phyloP scores from a whole-genome alignment of 2,797 vertebrate species.

The Sylvilagus floridanus region DNA sequence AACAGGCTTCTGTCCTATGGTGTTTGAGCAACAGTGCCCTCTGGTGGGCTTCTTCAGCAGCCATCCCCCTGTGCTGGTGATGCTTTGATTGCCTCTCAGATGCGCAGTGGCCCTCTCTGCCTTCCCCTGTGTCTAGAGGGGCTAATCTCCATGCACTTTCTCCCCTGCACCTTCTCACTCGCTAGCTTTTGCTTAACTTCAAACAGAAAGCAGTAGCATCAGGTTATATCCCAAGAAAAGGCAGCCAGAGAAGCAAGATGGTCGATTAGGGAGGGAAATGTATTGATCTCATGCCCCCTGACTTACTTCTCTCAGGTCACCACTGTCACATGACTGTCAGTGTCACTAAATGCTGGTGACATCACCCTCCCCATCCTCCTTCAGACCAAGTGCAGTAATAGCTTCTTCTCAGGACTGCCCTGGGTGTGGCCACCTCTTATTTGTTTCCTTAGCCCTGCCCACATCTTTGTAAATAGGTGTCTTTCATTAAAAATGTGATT shows the following conservation, averaged over 20 bases:
- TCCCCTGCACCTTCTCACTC: accelerated
- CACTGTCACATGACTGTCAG: too few species aligned
- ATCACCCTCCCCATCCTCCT: background rate
- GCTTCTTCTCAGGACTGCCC: background rate
- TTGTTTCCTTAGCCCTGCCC: background rate
- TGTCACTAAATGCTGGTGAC: background rate
- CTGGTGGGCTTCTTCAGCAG: background rate
- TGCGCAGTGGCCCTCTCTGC: accelerated
- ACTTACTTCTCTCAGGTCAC: background rate
- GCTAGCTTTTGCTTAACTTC: background rate
- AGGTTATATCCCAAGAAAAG: background rate
- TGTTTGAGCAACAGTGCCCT: background rate
- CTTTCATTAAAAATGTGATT: background rate
- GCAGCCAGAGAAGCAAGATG: background rate
- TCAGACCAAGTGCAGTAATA: background rate
- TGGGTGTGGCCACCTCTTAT: background rate
- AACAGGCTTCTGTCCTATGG: background rate
- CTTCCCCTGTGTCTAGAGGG: background rate
- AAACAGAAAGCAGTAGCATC: background rate
- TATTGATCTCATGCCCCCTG: background rate
- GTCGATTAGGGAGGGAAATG: background rate
- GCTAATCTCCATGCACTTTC: background rate
- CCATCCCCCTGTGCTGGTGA: too few species aligned
- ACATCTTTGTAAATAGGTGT: background rate
- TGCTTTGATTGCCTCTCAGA: accelerated